Percentiles rank a stretch among this genome's conserved stretches.
These are phyloP conservation scores for Catonia carolina DNA, from an alignment of 2,888 invertebrate species.

Conservation along the genomic window DNA sequence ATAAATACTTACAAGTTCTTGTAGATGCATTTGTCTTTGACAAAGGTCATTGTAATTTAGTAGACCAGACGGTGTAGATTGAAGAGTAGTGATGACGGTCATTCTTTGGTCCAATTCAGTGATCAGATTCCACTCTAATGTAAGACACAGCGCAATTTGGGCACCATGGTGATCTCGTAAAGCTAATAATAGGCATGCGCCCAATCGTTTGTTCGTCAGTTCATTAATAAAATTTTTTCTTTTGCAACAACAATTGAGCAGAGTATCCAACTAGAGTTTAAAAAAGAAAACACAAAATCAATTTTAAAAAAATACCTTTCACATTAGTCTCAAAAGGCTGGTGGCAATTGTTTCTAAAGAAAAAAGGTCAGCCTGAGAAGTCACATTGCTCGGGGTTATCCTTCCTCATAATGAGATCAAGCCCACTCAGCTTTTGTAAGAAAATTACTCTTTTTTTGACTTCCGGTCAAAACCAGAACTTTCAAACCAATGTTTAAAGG, in stretches of 20 bases:
- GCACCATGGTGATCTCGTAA: slow-evolving; percentile 59
- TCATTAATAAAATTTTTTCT: slow-evolving; percentile 64
- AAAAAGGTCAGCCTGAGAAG: too few relatives aligned
- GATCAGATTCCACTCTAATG: slow-evolving; percentile 68
- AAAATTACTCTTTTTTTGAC: too few relatives aligned
- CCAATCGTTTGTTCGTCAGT: slow-evolving; percentile 59
- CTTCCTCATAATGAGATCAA: too few relatives aligned
- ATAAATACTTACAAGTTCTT: slow-evolving; percentile 57
- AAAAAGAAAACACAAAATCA: too few relatives aligned
- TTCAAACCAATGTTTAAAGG: too few relatives aligned
- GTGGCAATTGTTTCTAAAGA: too few relatives aligned
- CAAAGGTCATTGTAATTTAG: slow-evolving; percentile 62
- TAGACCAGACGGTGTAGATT: slow-evolving; percentile 62
- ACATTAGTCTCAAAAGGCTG: too few relatives aligned
- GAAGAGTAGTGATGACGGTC: slow-evolving; percentile 33
- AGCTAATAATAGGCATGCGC: slow-evolving; percentile 64
- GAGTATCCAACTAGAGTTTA: slow-evolving; percentile 50
- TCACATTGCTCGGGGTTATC: too few relatives aligned
- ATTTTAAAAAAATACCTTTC: too few relatives aligned
- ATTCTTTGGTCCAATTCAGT: slow-evolving; percentile 47
- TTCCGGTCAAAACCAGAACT: too few relatives aligned
- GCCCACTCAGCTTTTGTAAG: too few relatives aligned
- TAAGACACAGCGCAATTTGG: slow-evolving; percentile 62
- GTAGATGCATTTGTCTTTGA: slow-evolving; percentile 63
- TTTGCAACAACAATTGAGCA: slow-evolving; percentile 63